phyloP scores from a whole-genome alignment of 2,888 invertebrate genomes.

The Tenthredo distinguenda region DNA sequence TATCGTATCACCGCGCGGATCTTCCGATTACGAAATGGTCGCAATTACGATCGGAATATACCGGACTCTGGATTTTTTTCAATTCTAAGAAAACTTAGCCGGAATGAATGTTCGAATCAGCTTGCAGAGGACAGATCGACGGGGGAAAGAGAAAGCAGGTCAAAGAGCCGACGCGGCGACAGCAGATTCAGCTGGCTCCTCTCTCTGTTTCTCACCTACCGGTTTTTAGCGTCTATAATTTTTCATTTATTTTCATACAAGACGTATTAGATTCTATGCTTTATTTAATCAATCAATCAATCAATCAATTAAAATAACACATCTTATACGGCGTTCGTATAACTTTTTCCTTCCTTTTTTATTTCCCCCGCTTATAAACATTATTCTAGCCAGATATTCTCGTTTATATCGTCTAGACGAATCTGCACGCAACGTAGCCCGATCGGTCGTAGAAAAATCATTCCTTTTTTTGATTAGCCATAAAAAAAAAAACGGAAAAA shows the following conservation, averaged over 20 bases:
- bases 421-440: not conserved
- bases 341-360: not conserved
- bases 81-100: conserved; percentile 67
- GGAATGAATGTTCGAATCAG: conserved; percentile 41
- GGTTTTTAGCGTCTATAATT: conserved; percentile 5
- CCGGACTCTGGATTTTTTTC: conserved; percentile 41
- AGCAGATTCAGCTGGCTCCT: conserved; percentile 54
- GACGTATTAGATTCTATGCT: not conserved
- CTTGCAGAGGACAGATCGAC: conserved; percentile 73
- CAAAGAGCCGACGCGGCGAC: conserved; percentile 74
- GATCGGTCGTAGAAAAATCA: not conserved
- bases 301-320: not conserved
- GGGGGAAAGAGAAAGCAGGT: conserved; percentile 78
- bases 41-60: not conserved
- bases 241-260: not conserved
- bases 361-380: not conserved
- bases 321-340: not conserved
- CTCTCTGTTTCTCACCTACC: conserved; percentile 44
- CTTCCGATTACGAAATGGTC: not conserved
- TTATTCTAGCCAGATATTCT: not conserved
- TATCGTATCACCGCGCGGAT: not conserved
- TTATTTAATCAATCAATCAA: not conserved
- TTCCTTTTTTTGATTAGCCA: not conserved
- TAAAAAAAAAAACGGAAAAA: not conserved
- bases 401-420: not conserved